phyloP scores from a whole-genome alignment of 2,113 vertebrate genomes.

The Atrichornis clamosus region DNA sequence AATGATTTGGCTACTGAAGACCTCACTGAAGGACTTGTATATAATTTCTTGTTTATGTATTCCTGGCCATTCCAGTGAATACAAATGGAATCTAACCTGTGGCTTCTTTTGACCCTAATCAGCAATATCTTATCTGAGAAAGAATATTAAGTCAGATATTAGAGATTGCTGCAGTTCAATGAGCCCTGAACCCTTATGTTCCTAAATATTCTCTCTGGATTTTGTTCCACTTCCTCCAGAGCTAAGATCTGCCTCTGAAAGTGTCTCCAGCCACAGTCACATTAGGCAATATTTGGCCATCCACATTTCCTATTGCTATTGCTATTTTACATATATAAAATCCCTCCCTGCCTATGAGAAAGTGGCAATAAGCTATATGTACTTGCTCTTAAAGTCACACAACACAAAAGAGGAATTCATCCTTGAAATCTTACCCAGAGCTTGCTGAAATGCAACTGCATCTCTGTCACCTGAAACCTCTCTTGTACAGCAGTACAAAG shows the following conservation, averaged over 20 bases:
- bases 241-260: not conserved
- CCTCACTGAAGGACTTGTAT: not conserved
- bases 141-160: not conserved
- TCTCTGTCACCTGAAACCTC: not conserved
- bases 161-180: not conserved
- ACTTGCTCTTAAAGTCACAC: not conserved
- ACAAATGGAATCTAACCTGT: not conserved
- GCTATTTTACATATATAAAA: not conserved
- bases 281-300: not conserved
- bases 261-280: not conserved
- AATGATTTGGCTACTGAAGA: not conserved
- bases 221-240: not conserved
- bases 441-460: not conserved
- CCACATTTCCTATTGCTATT: not conserved
- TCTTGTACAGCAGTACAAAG: not conserved
- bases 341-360: not conserved
- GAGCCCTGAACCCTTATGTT: not conserved
- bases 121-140: not conserved
- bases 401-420: not conserved
- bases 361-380: rapidly evolving
- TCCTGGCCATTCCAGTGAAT: not conserved
- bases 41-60: not conserved
- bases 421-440: not conserved
- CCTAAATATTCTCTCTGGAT: not conserved
- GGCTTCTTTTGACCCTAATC: not conserved